phyloP scores from a whole-genome alignment of 2,113 vertebrate genomes.

The Neolamprologus tretocephalus region DNA sequence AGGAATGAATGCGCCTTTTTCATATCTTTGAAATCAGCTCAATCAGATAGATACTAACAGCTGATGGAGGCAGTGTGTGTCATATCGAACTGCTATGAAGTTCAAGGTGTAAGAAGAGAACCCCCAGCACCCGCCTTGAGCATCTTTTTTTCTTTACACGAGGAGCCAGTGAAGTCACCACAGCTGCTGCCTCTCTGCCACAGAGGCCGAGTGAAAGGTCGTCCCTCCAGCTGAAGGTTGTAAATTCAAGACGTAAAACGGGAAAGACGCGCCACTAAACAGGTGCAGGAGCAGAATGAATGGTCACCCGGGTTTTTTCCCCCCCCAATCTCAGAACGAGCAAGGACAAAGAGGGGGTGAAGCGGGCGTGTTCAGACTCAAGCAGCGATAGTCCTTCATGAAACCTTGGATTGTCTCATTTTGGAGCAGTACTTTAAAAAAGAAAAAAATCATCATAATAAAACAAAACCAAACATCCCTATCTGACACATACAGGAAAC shows the following conservation, averaged over 20 bases:
- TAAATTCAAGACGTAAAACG: constrained; percentile 66
- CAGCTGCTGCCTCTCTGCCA: constrained; percentile 54
- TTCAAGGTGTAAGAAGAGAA: constrained; percentile 31
- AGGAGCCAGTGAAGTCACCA: constrained; percentile 50
- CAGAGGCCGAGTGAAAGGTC: constrained; percentile 45
- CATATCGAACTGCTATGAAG: constrained; percentile 38
- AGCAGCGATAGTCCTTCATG: constrained; percentile 11
- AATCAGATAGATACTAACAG: constrained; percentile 45
- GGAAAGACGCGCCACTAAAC: constrained; percentile 54
- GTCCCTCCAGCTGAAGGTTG: constrained; percentile 63
- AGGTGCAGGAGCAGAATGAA: constrained; percentile 64
- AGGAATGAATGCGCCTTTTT: constrained; percentile 32
- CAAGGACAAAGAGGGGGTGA: constrained; percentile 17
- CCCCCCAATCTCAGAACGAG: not conserved
- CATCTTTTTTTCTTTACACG: not conserved
- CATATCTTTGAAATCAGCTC: not conserved
- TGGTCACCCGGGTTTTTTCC: not conserved
- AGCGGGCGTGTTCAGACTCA: constrained; percentile 14
- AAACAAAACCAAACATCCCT: not conserved
- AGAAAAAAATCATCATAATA: not conserved
- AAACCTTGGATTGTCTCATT: not conserved
- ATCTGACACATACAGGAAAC: not conserved
- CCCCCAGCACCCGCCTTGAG: not conserved
- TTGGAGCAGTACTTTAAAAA: not conserved
- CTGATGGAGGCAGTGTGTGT: constrained; percentile 33